Conservation (phyloP, 2,888 invertebrate genomes). For the Phengaris arion region DNA sequence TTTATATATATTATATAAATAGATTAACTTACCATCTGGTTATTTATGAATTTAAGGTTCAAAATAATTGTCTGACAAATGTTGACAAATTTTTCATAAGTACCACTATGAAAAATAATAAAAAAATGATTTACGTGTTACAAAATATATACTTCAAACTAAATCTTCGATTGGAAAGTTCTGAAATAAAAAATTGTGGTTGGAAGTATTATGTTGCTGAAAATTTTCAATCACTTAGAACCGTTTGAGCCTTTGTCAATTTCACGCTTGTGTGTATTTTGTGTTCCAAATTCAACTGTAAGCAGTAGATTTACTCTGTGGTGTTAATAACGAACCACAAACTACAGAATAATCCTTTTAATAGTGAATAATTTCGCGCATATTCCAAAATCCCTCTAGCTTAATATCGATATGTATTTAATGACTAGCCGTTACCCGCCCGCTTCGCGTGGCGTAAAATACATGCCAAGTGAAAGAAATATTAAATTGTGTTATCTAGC, state of each 20-base stretch:
- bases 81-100: no score
- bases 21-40: no score
- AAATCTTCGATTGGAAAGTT: not conserved
- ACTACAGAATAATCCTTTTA: not conserved
- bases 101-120: no score
- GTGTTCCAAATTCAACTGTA: conserved; percentile 9
- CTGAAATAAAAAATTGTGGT: not conserved
- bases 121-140: no score
- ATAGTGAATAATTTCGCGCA: not conserved
- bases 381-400: not conserved
- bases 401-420: not conserved
- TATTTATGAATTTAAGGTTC: no score
- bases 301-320: conserved; percentile 6
- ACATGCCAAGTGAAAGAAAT: no score
- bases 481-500: no score
- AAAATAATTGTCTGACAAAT: no score
- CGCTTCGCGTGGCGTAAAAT: no score
- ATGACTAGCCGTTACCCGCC: no score
- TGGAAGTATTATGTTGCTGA: not conserved
- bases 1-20: no score
- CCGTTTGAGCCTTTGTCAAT: conserved; percentile 20
- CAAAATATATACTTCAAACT: not conserved
- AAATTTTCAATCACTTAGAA: conserved; percentile 9
- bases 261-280: conserved; percentile 2
- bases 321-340: not conserved